Evolutionary conservation across 2,888 invertebrate genomes (phyloP).

Genomic region (Dysmachus trigonus): DNA sequence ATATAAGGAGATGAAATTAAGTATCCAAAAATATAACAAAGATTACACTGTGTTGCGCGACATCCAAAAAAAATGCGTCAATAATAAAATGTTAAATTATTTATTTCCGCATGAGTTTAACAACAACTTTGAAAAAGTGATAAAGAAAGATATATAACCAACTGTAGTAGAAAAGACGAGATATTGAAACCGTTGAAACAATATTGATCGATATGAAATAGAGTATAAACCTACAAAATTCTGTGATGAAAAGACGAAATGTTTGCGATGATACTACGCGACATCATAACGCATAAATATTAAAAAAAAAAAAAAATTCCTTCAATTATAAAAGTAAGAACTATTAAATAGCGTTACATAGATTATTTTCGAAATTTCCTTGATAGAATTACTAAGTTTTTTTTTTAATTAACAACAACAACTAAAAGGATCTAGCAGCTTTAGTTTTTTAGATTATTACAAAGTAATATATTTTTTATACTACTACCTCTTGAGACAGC

Average conservation of each 20-base stretch:
- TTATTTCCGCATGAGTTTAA: neutral
- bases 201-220: neutral
- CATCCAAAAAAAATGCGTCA: neutral
- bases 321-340: constrained; percentile 17
- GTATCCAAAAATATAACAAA: neutral
- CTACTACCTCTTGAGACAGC: constrained; percentile 39
- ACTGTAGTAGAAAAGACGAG: neutral
- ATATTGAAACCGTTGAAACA: neutral
- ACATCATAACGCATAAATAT: constrained; percentile 12
- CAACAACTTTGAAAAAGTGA: neutral
- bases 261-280: constrained; percentile 21
- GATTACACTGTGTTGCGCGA: neutral
- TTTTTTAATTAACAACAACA: constrained; percentile 2
- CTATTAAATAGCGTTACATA: constrained; percentile 3
- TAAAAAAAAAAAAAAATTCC: too few relatives aligned
- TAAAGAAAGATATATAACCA: neutral
- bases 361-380: constrained; percentile 14
- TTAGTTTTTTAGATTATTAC: constrained; percentile 35
- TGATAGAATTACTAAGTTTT: constrained; percentile 1
- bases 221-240: constrained; percentile 26
- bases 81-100: neutral
- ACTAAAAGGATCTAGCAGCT: neutral
- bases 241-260: constrained; percentile 33
- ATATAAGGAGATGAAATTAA: neutral
- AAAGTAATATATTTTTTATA: constrained; percentile 44